Conservation (phyloP, 2,113 vertebrate species). For the Pantherophis guttatus region DNA sequence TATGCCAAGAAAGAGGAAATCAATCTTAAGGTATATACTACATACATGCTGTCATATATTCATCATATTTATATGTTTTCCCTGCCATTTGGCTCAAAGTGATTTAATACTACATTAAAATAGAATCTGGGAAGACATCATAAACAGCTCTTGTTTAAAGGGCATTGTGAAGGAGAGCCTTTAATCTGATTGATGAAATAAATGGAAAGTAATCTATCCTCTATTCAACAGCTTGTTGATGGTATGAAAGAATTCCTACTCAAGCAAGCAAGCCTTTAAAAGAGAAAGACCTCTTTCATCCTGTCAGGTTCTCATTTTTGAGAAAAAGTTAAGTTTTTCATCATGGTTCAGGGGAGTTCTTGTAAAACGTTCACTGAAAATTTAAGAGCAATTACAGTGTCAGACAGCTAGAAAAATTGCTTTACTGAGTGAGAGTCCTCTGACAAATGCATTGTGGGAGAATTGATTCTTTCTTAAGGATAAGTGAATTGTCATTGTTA, state of each 20-base stretch:
- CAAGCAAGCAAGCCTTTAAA: constrained; percentile 77
- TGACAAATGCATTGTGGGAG: constrained; percentile 99
- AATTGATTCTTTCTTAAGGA: constrained; percentile 94
- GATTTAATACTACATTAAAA: constrained; percentile 81
- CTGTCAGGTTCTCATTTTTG: constrained; percentile 82
- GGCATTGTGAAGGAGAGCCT: constrained; percentile 82
- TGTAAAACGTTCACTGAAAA: constrained; percentile 88
- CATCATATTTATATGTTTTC: constrained; percentile 72
- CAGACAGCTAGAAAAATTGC: constrained; percentile 95
- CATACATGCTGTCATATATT: constrained; percentile 71
- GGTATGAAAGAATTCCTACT: constrained; percentile 82
- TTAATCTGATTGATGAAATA: constrained; percentile 88
- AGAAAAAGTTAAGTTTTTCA: constrained; percentile 87
- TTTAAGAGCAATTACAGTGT: constrained; percentile 97
- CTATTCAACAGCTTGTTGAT: constrained; percentile 83
- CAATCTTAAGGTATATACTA: constrained; percentile 64
- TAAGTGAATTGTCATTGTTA: constrained; percentile 98
- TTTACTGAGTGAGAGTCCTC: constrained; percentile 87
- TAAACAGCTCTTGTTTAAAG: constrained; percentile 85
- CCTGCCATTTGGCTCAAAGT: constrained; percentile 60
- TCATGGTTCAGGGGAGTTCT: constrained; percentile 89
- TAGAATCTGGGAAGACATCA: constrained; percentile 77
- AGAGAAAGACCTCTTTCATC: constrained; percentile 86
- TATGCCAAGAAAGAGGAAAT: constrained; percentile 65
- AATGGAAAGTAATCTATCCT: constrained; percentile 83